Base-by-base conservation (phyloP, 2,113 vertebrate species). In the Channa argus region DNA sequence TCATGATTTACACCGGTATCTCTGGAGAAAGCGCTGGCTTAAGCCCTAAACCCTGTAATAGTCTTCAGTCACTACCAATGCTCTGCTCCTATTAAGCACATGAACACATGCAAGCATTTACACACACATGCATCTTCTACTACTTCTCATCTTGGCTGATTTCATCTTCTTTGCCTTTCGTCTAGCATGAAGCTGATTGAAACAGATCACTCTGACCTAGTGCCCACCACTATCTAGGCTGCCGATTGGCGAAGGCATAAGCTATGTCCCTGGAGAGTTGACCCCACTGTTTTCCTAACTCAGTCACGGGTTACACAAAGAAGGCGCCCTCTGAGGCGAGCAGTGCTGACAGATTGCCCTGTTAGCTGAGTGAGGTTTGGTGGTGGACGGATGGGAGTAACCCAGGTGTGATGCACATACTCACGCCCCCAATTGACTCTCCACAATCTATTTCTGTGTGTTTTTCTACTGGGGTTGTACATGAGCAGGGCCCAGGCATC, bases 271-370 rank as follows among this genome's bases (percentile, higher is more conserved):
- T 1, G 37, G 84, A 89, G 88, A 85, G 52, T 54, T 9, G 38
- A 70, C 81, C 81, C 74, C 24, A 37, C 47, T 84, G 78, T 87
- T 91, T 87, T 80, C 53, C 37, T 74, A 83, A 86, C 65, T 63
- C 55, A 71, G 84, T 86, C 90, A 85, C 50, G 53, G 86, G 79
- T 92, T 86, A 85, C 36, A 58, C 70, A 83, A 88, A 92, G 79
- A 88, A 51, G 68, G 63, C 10, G 13, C 59, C 77, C 79, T 84
- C 76, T 60, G 73, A 83, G 79, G 58, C 44, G 49, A 50, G 59
- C 41, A 3, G 13, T 43, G 71, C 76, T 88, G 88, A 88, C 81
- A 85, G 85, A 62, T 63, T 46, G 51, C n/a, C 58, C 68, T 60
- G 56, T 66, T 74, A 52, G 59, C 37, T 1, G 59, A 61, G 34